phyloP scores from a whole-genome alignment of 2,888 invertebrate genomes.

The Agonopterix heracliana region DNA sequence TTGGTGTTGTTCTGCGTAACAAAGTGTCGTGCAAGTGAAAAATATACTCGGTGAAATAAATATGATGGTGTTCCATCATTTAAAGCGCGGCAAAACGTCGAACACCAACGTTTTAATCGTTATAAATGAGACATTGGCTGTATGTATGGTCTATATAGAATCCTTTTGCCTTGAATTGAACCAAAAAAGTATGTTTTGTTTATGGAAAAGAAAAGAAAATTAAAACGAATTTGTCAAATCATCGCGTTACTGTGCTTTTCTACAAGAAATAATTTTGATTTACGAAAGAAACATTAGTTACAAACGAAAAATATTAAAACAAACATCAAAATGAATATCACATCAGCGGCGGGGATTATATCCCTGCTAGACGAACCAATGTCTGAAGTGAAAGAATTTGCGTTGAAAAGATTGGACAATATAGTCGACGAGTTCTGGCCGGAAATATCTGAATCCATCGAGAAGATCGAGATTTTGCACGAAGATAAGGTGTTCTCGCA shows the following conservation, averaged over 20 bases:
- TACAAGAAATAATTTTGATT: conserved; percentile 11
- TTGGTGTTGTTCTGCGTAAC: too few relatives aligned
- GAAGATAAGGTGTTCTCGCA: conserved; percentile 93
- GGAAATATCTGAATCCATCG: conserved; percentile 98
- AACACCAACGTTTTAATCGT: too few relatives aligned
- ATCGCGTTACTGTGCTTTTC: conserved; percentile 39
- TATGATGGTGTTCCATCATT: too few relatives aligned
- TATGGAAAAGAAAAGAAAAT: conserved; percentile 28
- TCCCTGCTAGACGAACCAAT: conserved; percentile 96
- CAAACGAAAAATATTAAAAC: not conserved
- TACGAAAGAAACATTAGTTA: conserved; percentile 9
- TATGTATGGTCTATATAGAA: too few relatives aligned
- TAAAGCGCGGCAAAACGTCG: too few relatives aligned
- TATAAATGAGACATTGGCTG: too few relatives aligned
- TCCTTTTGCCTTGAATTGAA: too few relatives aligned
- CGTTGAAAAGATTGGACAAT: conserved; percentile 92
- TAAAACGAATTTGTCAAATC: conserved; percentile 71
- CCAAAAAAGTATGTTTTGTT: conserved; percentile 20
- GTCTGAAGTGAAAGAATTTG: conserved; percentile 95
- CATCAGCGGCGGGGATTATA: conserved; percentile 89
- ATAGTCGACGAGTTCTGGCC: conserved; percentile 99
- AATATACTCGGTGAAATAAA: too few relatives aligned
- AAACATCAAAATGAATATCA: conserved; percentile 61
- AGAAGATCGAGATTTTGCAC: conserved; percentile 97
- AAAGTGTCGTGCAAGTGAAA: too few relatives aligned